Evolutionary conservation across 2,113 vertebrate species (phyloP).

Genomic region (Naja naja): DNA sequence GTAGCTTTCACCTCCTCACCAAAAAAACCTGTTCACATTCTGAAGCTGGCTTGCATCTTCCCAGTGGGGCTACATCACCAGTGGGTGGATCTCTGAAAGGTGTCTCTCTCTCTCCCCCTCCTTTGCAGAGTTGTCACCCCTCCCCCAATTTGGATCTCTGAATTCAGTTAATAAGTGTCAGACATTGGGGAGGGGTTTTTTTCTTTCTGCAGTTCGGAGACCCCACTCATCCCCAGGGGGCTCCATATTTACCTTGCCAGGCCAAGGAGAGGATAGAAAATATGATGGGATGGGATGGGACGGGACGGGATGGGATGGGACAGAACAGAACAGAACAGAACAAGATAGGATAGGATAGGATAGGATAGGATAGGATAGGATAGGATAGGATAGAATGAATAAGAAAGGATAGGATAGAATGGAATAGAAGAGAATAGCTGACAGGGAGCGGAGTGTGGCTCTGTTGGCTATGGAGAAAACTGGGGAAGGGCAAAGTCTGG

Average conservation of each 20-base stretch:
- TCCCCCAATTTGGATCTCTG: background rate
- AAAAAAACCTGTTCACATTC: constrained; percentile 66
- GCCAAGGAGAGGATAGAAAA: background rate
- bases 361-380: too few species aligned
- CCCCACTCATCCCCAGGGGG: background rate
- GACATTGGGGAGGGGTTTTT: background rate
- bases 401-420: too few species aligned
- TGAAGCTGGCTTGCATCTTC: constrained; percentile 57
- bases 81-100: constrained; percentile 3
- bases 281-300: background rate
- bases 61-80: constrained; percentile 8
- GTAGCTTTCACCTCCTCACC: constrained; percentile 67
- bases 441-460: too few species aligned
- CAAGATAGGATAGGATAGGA: too few species aligned
- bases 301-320: too few species aligned
- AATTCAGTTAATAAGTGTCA: background rate
- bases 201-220: background rate
- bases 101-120: background rate
- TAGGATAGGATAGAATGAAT: too few species aligned
- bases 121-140: background rate
- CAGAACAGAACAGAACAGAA: too few species aligned
- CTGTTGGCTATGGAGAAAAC: too few species aligned
- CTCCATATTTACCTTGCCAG: background rate
- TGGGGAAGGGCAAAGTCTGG: too few species aligned
- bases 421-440: too few species aligned